Evolutionary conservation across 2,888 invertebrate species (phyloP).

Genomic region (Copidosoma aretas): DNA sequence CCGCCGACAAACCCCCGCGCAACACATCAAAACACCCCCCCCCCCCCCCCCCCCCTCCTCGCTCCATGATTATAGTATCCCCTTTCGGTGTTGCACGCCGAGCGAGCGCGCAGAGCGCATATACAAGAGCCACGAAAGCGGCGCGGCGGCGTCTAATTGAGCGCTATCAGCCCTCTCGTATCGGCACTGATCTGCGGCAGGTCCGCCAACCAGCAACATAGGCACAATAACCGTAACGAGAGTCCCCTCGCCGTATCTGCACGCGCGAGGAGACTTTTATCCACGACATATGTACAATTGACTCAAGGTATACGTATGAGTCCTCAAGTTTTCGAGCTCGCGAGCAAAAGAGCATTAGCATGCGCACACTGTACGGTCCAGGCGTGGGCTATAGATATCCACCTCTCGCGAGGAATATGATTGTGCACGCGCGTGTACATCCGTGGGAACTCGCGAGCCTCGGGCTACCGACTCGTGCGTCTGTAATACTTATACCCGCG

Average conservation of each 20-base stretch:
- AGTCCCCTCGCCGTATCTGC: neutral
- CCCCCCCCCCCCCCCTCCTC: no score
- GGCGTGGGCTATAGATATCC: neutral
- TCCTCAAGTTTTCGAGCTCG: slow-evolving; percentile 20
- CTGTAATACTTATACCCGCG: no score
- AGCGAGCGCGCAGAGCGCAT: no score
- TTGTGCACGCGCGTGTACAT: neutral
- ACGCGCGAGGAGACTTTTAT: no score
- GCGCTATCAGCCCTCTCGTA: slow-evolving; percentile 7
- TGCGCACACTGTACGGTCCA: neutral
- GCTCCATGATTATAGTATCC: no score
- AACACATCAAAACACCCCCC: no score
- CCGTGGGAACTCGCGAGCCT: slow-evolving; percentile 28
- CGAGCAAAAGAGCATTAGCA: neutral
- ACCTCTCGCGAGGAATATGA: neutral
- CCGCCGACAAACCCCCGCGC: no score
- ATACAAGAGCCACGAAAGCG: no score
- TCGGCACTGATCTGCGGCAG: neutral
- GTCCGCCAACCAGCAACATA: slow-evolving; percentile 7
- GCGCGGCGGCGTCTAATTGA: slow-evolving; percentile 15
- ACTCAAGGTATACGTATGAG: slow-evolving; percentile 17
- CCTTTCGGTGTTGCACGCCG: no score
- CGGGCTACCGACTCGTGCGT: neutral
- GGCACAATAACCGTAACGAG: slow-evolving; percentile 27
- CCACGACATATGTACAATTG: no score